Evolutionary conservation across 2,113 vertebrate genomes (phyloP), one percentile per base, ranked within the genome.

Genomic region (Tenebrosternarchus preto): DNA sequence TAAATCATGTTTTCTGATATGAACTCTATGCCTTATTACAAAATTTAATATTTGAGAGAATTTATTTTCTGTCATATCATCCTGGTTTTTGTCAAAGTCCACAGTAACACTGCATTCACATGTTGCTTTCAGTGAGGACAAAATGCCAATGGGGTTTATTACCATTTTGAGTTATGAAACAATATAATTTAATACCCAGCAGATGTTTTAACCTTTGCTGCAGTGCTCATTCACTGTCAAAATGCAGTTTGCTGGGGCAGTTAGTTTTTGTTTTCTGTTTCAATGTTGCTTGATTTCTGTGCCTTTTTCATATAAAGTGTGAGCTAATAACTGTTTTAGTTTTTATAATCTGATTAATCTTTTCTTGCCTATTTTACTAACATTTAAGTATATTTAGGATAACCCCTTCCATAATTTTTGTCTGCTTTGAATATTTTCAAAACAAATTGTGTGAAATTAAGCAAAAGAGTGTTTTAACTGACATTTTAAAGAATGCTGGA

Each of bases 301-400:
- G 96, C 95, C 94, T 95, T 91, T n/a, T 89, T 80, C 85, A 86
- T 86, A 88, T 88, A 56, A 78, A 85, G 86, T 89, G 88, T 90
- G 88, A 88, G 73, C 85, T 82, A 89, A 90, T 93, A 93, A 92
- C 90, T 85, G 84, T 96, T 95, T 95, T 73, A 61, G 73, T 67
- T 75, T 71, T 80, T 80, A 77, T 82, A 85, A 82, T 80, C 75
- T 94, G 94, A 97, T 98, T 98, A 97, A 98, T 97, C 95, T 95
- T 95, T 95, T 95, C 95, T 95, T 94, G 95, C 93, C 93, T 94
- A 95, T 94, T 94, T 93, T 96, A 96, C 97, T 98, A 98, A 98
- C 95, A 93, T 91, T 94, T 95, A 95, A 95, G 95, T 95, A 92
- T 95, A 92, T 96, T 94, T 97, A 95, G 91, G 95, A 97, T 98